These are phyloP conservation scores for Amblyteles armatorius DNA, from an alignment of 2,888 invertebrate genomes.

Conservation along the genomic window DNA sequence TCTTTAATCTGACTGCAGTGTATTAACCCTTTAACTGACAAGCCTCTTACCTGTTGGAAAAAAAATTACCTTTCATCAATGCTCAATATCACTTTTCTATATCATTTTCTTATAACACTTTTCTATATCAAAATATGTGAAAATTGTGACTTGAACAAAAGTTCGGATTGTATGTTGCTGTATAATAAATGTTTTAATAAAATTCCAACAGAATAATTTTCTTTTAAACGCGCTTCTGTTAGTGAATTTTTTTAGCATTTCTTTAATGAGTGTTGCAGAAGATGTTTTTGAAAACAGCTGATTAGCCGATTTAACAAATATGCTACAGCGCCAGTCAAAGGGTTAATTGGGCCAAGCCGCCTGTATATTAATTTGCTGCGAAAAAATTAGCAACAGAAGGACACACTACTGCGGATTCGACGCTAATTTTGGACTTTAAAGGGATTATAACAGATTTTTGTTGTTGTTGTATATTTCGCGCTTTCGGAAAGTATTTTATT, in stretches of 20 bases:
- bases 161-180: too few species aligned
- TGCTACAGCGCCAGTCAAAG: neutral
- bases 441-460: neutral
- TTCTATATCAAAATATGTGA: too few species aligned
- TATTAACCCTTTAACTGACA: too few species aligned
- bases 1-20: neutral
- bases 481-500: conserved; percentile 29
- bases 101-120: too few species aligned
- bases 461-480: neutral
- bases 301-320: neutral
- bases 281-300: neutral
- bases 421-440: neutral
- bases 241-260: neutral
- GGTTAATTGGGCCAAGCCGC: neutral
- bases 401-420: neutral
- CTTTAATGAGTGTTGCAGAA: neutral
- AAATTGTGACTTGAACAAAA: too few species aligned
- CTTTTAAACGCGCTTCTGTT: too few species aligned
- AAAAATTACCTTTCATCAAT: too few species aligned
- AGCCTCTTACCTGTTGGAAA: too few species aligned
- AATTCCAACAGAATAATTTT: too few species aligned
- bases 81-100: too few species aligned
- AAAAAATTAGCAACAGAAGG: neutral
- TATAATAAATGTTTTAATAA: too few species aligned
- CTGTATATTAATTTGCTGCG: neutral